Evolutionary conservation across 1,140 invertebrate species (phyloP).

Genomic region (Nylanderia fulva): DNA sequence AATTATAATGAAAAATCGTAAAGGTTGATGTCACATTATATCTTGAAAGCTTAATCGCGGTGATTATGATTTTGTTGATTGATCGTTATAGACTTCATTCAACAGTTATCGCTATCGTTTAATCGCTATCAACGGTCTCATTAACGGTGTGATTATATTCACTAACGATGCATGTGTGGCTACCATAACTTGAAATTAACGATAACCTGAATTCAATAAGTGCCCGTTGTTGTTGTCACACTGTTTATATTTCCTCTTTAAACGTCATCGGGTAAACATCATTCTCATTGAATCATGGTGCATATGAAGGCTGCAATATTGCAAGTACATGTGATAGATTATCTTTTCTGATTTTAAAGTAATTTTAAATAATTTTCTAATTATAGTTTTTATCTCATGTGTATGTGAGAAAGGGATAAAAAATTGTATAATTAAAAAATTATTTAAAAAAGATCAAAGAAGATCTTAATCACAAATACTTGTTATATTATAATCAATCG

Average conservation of each 20-base stretch:
- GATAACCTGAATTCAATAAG: conserved; percentile 29
- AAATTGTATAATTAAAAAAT: too few relatives aligned
- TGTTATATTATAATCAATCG: background rate
- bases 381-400: too few relatives aligned
- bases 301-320: background rate
- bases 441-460: too few relatives aligned
- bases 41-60: background rate
- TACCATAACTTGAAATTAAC: conserved; percentile 44
- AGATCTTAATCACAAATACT: background rate
- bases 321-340: conserved; percentile 2
- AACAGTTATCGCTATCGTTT: conserved; percentile 10
- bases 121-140: conserved; percentile 58
- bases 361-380: background rate
- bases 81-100: background rate
- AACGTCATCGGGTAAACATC: conserved; percentile 18
- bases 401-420: too few relatives aligned
- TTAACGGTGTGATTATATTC: conserved; percentile 64
- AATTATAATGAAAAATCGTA: background rate
- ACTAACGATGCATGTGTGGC: background rate
- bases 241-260: conserved; percentile 33
- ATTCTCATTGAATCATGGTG: background rate
- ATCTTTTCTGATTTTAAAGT: background rate
- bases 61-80: background rate
- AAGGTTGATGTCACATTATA: background rate
- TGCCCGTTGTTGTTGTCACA: conserved; percentile 5